Evolutionary conservation across 1,140 invertebrate species (phyloP), one percentile per base, ranked within the genome.

Genomic region (Bombyx mandarina): DNA sequence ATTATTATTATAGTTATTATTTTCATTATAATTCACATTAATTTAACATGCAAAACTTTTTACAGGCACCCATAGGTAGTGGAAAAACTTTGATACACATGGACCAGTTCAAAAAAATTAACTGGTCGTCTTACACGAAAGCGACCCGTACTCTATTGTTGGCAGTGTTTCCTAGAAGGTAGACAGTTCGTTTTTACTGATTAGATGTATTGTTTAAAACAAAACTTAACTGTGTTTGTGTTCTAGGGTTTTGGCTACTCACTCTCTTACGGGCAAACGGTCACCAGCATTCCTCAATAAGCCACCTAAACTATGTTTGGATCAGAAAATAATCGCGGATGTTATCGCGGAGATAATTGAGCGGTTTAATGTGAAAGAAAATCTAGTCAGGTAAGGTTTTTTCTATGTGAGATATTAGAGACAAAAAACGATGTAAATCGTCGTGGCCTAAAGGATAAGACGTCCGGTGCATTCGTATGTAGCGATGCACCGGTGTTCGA

Each of bases 111-210:
- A 73, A 64, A 42, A 83, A 82, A 69, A 75, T 88, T 0, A 86
- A 88, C 57, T 88, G 86, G 86, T 79, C 70, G 60, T 87, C 85
- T 7, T 87, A 88, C 48, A 84, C 85, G 1, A 68, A 76, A 12
- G 85, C 86, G 6, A 88, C 85, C 42, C 63, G 86, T 52, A 79
- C 82, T n/a, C 61, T 88, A 53, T 62, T 88, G 10, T 53, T 85
- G 57, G 85, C 85, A 8, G 67, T 74, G 22, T 88, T 88, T 63
- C 71, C 86, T 5, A 72, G 84, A 66, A 79, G 73, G 86, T 88
- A 59, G 54, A 44, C 45, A 44, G 45, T n/a, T 44, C 18, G 50
- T 7, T 54, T 7, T 45, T 26, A 43, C 44, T 6, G 4, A 8
- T 54, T 6, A 4, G 45, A 2, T 7, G 10, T 46, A 43, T 35